Base-by-base conservation (phyloP, 2,888 invertebrate species). In the Pammene fasciana region DNA sequence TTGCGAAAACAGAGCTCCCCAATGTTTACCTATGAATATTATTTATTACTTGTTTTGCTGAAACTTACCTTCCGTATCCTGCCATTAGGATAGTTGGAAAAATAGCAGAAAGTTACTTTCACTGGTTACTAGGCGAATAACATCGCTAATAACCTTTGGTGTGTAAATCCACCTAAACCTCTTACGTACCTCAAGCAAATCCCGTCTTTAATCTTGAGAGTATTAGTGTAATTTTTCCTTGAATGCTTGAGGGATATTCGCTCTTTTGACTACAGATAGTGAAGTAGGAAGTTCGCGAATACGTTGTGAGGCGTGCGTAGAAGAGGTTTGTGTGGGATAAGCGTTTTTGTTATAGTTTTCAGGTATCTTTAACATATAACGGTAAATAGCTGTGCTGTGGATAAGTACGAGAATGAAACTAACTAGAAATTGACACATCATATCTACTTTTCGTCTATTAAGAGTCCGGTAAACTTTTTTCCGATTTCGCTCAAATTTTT, bases 31-130 rank as follows among this genome's bases (percentile, higher is more conserved):
- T 68, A 60, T 46, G 54, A 65, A 70, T 65, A 70, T 48, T 65
- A 70, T 70, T 70, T 70, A 70, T 70, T 65, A 54, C 60, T 65
- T 68, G 65, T 70, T 70, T 70, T 65, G 26, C 54, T 14, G 45
- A 59, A 70, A 70, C 59, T 70, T 55, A 70, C 70, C 65, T 70
- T 60, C 34, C 65, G 13, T 34, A 14, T 62, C 62, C 61, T 45
- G 38, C 68, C 64, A 65, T 65, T 65, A 68, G 11, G 52, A 41
- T 38, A 65, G 65, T 54, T 54, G 46, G 14, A 45, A 43, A 67
- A 67, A 34, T 11, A 41, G 14, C 50, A 26, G 50, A 52, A 67
- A 59, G 43, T 59, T 67, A 59, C 50, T 18, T 26, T 26, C 50
- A 34, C 43, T 18, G 52, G 18, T 43, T 26, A 10, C 18, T 13